Evolutionary conservation across 2,797 vertebrate genomes (phyloP), one percentile per base, ranked within the genome.

Genomic region (Myioborus melanocephalus): DNA sequence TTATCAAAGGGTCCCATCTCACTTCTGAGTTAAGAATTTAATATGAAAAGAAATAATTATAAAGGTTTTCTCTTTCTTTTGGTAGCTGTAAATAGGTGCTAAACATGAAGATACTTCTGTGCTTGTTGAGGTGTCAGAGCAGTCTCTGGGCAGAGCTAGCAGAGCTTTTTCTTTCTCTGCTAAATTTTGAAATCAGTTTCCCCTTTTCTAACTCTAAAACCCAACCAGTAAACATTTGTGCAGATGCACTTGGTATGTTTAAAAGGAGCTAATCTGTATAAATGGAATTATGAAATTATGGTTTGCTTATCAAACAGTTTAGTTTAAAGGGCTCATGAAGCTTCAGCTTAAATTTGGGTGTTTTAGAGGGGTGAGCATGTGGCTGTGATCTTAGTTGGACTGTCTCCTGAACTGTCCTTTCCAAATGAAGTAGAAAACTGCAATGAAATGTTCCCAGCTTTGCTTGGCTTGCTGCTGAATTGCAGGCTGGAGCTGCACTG

Each of bases 11-110:
- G 78, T 85, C 79, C 70, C 71, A 89, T 78, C 91, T 95, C 80
- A 46, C 70, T 83, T 78, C 32, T 69, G 66, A 86, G 59, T 86
- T 90, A 82, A 86, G 75, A 89, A 93, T 92, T 93, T 83, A 85
- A 83, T 68, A 83, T 39, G 44, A 59, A 73, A 78, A 89, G 27
- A 83, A 81, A 70, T 73, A 34, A 41, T 64, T 56, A 22, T 15
- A 65, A 90, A 83, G 44, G 24, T 75, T 82, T 83, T 65, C 17
- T 89, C 63, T 83, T 70, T 65, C 71, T 50, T n/a, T 37, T 12
- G 15, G 18, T 72, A 28, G 59, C 57, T 82, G 55, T 68, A 55
- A 93, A 81, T 70, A 39, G n/a, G 55, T 59, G 75, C 46, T 81
- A 23, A 85, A 44, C 16, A 4, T 28, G 65, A 27, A 64, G 71